These are phyloP conservation scores for Ecliptopera silaceata DNA, from an alignment of 2,888 invertebrate species.

Conservation along the genomic window DNA sequence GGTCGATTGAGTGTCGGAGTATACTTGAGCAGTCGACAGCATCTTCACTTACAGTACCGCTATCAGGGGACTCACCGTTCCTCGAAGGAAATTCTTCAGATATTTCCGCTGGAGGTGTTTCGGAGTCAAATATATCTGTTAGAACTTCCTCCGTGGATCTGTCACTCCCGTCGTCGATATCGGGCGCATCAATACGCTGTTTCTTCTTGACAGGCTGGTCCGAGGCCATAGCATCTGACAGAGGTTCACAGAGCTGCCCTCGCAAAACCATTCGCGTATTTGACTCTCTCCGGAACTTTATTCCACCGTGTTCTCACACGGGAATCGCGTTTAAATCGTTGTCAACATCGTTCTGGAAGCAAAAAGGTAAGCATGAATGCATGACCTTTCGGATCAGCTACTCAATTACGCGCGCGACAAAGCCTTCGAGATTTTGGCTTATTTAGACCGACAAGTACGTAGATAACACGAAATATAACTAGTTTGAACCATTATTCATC, in stretches of 20 bases:
- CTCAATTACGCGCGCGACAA: slow-evolving; percentile 82
- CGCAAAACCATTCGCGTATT: slow-evolving; percentile 84
- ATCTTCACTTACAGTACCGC: slow-evolving; percentile 78
- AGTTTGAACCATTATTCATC: slow-evolving; percentile 28
- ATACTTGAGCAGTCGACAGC: slow-evolving; percentile 77
- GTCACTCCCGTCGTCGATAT: slow-evolving; percentile 81
- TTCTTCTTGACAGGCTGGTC: slow-evolving; percentile 94
- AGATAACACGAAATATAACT: slow-evolving; percentile 24
- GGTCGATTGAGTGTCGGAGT: slow-evolving; percentile 61
- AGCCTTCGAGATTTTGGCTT: slow-evolving; percentile 56
- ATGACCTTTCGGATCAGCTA: slow-evolving; percentile 81
- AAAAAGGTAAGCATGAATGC: slow-evolving; percentile 72
- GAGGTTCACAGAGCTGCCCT: slow-evolving; percentile 80
- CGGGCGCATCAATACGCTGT: slow-evolving; percentile 87
- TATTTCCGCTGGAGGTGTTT: slow-evolving; percentile 67
- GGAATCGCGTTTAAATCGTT: slow-evolving; percentile 42
- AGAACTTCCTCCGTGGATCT: slow-evolving; percentile 79
- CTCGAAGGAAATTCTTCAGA: slow-evolving; percentile 68
- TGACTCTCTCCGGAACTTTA: slow-evolving; percentile 30
- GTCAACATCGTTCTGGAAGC: slow-evolving; percentile 65
- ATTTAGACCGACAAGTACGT: slow-evolving; percentile 30
- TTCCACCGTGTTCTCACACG: slow-evolving; percentile 32
- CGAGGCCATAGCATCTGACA: slow-evolving; percentile 86
- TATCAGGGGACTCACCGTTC: slow-evolving; percentile 77
- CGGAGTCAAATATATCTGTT: slow-evolving; percentile 70